These are phyloP conservation scores for Typhlomys cinereus DNA, from an alignment of 2,113 vertebrate species.

Conservation along the genomic window DNA sequence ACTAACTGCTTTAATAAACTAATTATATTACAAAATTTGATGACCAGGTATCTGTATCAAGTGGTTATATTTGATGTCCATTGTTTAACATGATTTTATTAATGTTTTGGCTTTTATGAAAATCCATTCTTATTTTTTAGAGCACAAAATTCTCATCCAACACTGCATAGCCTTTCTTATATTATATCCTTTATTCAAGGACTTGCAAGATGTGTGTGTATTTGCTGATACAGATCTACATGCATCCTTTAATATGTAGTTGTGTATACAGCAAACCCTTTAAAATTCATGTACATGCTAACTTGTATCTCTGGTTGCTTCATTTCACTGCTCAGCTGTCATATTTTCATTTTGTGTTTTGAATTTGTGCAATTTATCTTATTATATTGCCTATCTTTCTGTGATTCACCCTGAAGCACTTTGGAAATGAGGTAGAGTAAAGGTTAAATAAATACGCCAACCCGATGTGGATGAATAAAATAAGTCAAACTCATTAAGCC, in stretches of 20 bases:
- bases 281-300: neutral
- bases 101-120: neutral
- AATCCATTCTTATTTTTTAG: neutral
- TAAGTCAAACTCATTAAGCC: neutral
- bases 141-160: neutral
- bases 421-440: neutral
- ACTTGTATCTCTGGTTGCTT: neutral
- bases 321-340: neutral
- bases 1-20: neutral
- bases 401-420: neutral
- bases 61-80: neutral
- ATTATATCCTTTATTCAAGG: neutral
- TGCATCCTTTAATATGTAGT: neutral
- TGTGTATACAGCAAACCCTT: neutral
- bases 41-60: neutral
- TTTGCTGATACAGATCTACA: rapidly evolving
- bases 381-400: neutral
- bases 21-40: neutral
- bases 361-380: neutral
- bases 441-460: neutral
- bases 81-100: neutral
- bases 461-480: neutral
- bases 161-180: neutral
- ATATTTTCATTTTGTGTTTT: neutral
- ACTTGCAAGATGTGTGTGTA: neutral